Evolutionary conservation across 64 coral and sea anemone species (phyloP).

Genomic region (Dendrophyllia cribrosa): DNA sequence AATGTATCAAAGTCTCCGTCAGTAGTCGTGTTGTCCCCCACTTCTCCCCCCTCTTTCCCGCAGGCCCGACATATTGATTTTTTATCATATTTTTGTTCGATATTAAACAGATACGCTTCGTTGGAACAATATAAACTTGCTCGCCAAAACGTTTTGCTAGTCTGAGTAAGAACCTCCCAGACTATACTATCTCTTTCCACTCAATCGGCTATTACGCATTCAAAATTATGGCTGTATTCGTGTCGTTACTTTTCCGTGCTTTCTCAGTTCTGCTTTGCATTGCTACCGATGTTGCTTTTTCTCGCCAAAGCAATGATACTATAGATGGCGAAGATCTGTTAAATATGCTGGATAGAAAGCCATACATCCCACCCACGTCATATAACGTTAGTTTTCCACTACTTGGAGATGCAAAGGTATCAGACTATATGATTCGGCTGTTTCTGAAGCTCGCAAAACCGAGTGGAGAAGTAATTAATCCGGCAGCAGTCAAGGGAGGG

Average conservation of each 20-base stretch:
- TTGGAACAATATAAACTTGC: too few relatives aligned
- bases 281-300: too few relatives aligned
- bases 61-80: too few relatives aligned
- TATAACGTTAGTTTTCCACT: not conserved
- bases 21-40: too few relatives aligned
- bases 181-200: too few relatives aligned
- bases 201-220: not conserved
- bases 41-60: too few relatives aligned
- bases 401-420: not conserved
- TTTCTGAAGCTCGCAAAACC: not conserved
- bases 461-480: not conserved
- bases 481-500: not conserved
- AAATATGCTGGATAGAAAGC: not conserved
- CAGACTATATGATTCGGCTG: conserved; percentile 12
- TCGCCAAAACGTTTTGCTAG: too few relatives aligned
- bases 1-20: too few relatives aligned
- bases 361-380: not conserved
- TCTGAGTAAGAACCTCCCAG: too few relatives aligned
- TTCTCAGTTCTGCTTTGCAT: not conserved
- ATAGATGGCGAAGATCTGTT: not conserved
- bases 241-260: not conserved
- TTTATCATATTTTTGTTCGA: too few relatives aligned
- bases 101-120: too few relatives aligned
- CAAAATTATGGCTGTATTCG: not conserved
- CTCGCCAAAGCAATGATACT: not conserved